phyloP scores from a whole-genome alignment of 2,113 vertebrate species.

The Oenanthe melanoleuca region DNA sequence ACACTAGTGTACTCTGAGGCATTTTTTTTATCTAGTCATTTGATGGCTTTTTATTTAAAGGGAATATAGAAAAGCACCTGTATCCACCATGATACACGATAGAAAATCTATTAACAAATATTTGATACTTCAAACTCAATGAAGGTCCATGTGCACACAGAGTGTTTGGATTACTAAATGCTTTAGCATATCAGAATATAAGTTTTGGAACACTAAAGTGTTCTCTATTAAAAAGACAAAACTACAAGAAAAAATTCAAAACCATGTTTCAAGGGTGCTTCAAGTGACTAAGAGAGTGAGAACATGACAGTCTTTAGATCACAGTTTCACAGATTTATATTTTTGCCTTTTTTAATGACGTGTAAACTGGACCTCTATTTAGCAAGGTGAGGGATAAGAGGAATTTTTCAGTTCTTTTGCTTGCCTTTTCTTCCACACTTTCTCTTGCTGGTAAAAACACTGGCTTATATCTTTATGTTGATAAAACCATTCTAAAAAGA shows the following conservation, averaged over 20 bases:
- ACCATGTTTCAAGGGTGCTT: not conserved
- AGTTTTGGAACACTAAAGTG: not conserved
- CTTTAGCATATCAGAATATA: not conserved
- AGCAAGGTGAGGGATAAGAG: not conserved
- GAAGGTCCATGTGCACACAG: not conserved
- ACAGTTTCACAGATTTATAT: not conserved
- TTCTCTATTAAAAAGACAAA: not conserved
- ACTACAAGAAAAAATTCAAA: not conserved
- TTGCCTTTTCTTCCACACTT: not conserved
- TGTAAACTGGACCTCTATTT: not conserved
- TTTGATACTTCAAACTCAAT: no score
- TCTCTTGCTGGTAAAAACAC: not conserved
- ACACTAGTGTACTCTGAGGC: not conserved
- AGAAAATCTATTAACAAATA: no score
- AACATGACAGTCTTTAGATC: not conserved
- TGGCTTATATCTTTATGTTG: not conserved
- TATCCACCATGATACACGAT: fast-evolving
- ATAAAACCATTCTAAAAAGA: not conserved
- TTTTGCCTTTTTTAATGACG: not conserved
- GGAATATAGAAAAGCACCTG: not conserved
- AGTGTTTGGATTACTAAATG: fast-evolving
- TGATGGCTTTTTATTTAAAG: not conserved
- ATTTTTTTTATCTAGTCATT: not conserved
- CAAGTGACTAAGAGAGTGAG: not conserved
- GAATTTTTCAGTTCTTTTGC: not conserved